Evolutionary conservation across 1,140 invertebrate species (phyloP), one percentile per base, ranked within the genome.

Genomic region (Anastrepha obliqua): DNA sequence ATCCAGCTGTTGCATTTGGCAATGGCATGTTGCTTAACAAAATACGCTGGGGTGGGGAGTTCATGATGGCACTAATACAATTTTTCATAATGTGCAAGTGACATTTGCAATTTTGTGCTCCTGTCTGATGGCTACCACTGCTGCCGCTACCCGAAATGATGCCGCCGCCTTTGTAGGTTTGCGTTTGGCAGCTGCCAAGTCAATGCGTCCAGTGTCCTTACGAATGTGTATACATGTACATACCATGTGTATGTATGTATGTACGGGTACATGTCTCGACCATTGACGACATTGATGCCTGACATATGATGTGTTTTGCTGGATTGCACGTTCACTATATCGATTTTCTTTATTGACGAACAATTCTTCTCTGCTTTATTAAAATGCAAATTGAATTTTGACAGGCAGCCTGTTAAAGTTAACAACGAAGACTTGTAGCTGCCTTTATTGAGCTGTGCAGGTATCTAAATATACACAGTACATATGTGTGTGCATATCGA

Each of bases 21-120:
- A 44, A 7, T 44, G 15, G 39, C 11, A 11, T 74, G 39, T 74
- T 74, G 39, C 44, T 74, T 47, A 47, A 47, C 65, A 67, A 67
- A 67, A 67, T 13, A 67, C 17, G 29, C 44, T 74, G 70, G 67
- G 13, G 70, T 39, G 39, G n/a, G 44, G 13, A 51, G 17, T 13
- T 47, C 15, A n/a, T 47, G 70, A 29, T 47, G 44, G 47, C 70
- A 74, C 70, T 74, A 74, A 74, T 74, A 74, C 70, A 74, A 74
- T 74, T 74, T 74, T 74, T 74, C 70, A 74, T 74, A 74, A 74
- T 74, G 70, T 74, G 70, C 70, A 74, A 74, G 70, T 74, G 70
- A 74, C 70, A 74, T 74, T 74, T 74, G 70, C 70, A 74, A 74
- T 74, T 74, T 74, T 9, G 44, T 51, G 44, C 70, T 1, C 70